phyloP scores from a whole-genome alignment of 2,113 vertebrate genomes.

The Ictidomys tridecemlineatus region DNA sequence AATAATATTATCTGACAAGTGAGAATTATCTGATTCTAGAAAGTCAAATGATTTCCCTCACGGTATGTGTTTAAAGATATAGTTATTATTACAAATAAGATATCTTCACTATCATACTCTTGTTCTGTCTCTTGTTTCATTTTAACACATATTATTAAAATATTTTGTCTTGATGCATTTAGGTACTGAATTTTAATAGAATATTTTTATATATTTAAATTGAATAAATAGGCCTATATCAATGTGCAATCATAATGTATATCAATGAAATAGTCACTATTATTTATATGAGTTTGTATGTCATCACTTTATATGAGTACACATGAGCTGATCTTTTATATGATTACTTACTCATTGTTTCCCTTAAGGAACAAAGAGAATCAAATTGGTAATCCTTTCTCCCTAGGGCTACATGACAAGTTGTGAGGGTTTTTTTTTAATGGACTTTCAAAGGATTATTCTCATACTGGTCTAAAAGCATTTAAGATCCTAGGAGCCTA shows the following conservation, averaged over 20 bases:
- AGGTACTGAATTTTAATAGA: not conserved
- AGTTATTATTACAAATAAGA: not conserved
- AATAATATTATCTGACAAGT: not conserved
- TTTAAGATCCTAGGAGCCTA: slow-evolving; percentile 11
- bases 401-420: not conserved
- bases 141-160: not conserved
- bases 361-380: not conserved
- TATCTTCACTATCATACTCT: not conserved
- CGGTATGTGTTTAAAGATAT: not conserved
- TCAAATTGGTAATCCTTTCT: slow-evolving; percentile 10
- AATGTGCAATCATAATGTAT: not conserved
- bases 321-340: not conserved
- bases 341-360: not conserved
- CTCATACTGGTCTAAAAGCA: not conserved
- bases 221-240: not conserved
- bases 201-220: not conserved
- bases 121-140: not conserved
- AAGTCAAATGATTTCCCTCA: not conserved
- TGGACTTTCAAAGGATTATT: not conserved
- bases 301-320: not conserved
- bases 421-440: not conserved
- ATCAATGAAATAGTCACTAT: not conserved
- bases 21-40: not conserved
- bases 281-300: not conserved
- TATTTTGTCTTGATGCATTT: not conserved